These are phyloP conservation scores for Eupithecia tripunctaria DNA, from an alignment of 2,888 invertebrate genomes.

Conservation along the genomic window DNA sequence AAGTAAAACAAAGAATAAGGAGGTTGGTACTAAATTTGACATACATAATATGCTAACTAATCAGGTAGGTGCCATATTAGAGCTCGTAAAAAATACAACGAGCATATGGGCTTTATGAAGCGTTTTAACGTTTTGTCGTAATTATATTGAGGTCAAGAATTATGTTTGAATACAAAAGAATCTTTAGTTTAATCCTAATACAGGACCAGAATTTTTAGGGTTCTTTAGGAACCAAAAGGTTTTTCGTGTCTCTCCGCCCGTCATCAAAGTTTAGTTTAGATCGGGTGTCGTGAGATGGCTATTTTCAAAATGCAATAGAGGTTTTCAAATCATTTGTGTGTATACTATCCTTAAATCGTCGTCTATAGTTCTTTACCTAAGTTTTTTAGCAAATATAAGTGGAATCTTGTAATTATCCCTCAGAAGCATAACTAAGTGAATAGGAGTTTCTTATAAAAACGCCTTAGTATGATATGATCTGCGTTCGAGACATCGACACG, in stretches of 20 bases:
- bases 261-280: background rate
- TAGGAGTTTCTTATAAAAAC: no score
- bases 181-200: constrained; percentile 1
- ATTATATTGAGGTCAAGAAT: constrained; percentile 6
- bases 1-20: no score
- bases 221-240: background rate
- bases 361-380: no score
- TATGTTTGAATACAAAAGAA: background rate
- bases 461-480: no score
- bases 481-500: no score
- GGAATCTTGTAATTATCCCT: no score
- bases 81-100: background rate
- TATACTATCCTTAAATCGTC: no score
- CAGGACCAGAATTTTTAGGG: background rate
- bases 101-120: background rate
- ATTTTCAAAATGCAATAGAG: background rate
- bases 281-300: background rate
- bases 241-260: background rate
- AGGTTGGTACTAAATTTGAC: no score
- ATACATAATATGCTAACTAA: no score
- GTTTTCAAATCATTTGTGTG: no score
- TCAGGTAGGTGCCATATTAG: background rate
- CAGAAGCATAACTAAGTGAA: no score
- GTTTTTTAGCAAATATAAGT: no score
- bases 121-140: constrained; percentile 2